A percentile compares a stretch with the other conserved stretches of the same genome.
phyloP scores from a whole-genome alignment of 2,113 vertebrate genomes.

The Antechinus flavipes region DNA sequence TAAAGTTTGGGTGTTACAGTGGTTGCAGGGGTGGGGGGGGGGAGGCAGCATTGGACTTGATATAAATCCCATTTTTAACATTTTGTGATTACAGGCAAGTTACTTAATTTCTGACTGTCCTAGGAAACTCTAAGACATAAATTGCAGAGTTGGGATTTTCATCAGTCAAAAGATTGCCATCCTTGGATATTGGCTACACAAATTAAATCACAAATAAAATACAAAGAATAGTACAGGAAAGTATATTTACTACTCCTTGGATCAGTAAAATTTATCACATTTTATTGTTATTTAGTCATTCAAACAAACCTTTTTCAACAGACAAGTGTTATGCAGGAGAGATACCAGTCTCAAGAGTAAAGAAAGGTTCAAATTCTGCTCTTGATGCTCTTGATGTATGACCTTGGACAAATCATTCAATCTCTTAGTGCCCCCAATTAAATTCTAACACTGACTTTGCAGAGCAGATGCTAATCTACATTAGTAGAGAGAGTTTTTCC shows the following conservation, averaged over 20 bases:
- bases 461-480: neutral
- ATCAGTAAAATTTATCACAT: neutral
- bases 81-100: neutral
- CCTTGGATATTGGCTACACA: neutral
- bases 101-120: neutral
- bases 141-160: neutral
- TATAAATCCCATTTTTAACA: neutral
- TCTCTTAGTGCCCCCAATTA: neutral
- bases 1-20: neutral
- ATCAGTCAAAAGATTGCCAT: neutral
- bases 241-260: neutral
- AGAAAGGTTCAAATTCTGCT: neutral
- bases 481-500: neutral
- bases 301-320: neutral
- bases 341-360: neutral
- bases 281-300: neutral
- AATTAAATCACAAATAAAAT: neutral
- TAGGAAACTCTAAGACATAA: neutral
- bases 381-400: neutral
- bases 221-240: neutral
- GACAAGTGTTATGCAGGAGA: neutral
- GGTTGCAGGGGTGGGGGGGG: neutral
- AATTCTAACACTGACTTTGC: neutral
- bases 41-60: neutral
- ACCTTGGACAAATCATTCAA: neutral